phyloP scores from a whole-genome alignment of 2,888 invertebrate species.

The Hirtodrosophila confusa region DNA sequence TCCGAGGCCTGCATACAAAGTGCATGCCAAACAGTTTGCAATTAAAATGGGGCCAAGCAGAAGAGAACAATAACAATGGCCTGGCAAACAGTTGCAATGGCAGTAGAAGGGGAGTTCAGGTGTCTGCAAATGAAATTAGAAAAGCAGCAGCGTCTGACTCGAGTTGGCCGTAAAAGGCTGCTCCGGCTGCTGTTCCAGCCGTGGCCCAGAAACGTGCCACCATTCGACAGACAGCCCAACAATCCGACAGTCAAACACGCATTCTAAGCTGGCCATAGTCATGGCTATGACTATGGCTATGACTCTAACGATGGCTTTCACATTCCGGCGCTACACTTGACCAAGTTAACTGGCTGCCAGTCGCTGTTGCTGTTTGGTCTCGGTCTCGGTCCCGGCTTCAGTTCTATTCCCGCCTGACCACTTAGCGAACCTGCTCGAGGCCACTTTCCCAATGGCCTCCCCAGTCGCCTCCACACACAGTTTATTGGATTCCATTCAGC shows the following conservation, averaged over 20 bases:
- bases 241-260: conserved; percentile 32
- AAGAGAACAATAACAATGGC: conserved; percentile 31
- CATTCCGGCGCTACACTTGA: conserved; percentile 70
- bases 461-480: conserved; percentile 33
- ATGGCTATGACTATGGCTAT: conserved; percentile 24
- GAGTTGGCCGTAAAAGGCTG: conserved; percentile 49
- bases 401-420: conserved; percentile 61
- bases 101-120: conserved; percentile 38
- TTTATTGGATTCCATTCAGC: conserved; percentile 67
- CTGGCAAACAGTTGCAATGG: conserved; percentile 16
- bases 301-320: conserved; percentile 62
- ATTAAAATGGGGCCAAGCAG: conserved; percentile 72
- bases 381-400: conserved; percentile 27
- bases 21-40: conserved; percentile 66
- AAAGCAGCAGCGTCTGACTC: conserved; percentile 30
- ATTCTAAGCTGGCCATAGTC: conserved; percentile 22
- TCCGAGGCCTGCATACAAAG: conserved; percentile 69
- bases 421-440: conserved; percentile 58
- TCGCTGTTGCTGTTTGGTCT: conserved; percentile 33
- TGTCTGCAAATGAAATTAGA: conserved; percentile 64
- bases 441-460: conserved; percentile 58
- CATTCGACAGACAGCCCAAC: conserved; percentile 22
- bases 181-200: conserved; percentile 12
- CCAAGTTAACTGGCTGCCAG: conserved; percentile 65
- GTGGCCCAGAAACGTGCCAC: conserved; percentile 63